Conservation (phyloP, 1,140 invertebrate genomes). For the Dinoponera quadriceps region DNA sequence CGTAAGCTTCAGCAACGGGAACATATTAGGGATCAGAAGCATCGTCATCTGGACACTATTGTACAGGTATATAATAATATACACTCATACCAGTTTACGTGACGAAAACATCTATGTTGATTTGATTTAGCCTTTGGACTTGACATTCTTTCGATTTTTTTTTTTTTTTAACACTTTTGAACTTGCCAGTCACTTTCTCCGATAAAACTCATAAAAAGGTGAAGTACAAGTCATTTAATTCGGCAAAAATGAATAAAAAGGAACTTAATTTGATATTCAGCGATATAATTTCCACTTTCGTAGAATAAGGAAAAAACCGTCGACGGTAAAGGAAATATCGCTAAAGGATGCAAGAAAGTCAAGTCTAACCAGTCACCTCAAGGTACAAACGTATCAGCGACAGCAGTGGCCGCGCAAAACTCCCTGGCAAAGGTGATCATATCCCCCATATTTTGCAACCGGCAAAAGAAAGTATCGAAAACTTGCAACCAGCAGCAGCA, state of each 20-base stretch:
- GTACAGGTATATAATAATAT: conserved; percentile 64
- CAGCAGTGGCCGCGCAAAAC: conserved; percentile 67
- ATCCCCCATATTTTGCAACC: conserved; percentile 64
- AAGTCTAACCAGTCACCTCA: conserved; percentile 80
- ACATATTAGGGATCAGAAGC: conserved; percentile 90
- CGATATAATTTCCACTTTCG: conserved; percentile 42
- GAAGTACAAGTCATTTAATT: conserved; percentile 3
- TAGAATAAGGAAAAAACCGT: conserved; percentile 80
- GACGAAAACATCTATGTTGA: neutral
- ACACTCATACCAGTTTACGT: neutral
- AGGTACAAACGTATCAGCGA: conserved; percentile 77
- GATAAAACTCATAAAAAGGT: neutral
- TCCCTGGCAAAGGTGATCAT: conserved; percentile 66
- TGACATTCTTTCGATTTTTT: neutral
- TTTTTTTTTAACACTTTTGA: neutral
- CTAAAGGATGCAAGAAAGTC: conserved; percentile 78
- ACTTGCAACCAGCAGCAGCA: conserved; percentile 66
- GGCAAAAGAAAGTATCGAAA: conserved; percentile 79
- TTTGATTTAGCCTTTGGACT: neutral
- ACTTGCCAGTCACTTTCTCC: neutral
- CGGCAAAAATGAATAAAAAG: neutral
- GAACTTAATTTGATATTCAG: conserved; percentile 62
- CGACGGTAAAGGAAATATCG: conserved; percentile 71
- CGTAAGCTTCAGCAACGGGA: conserved; percentile 90
- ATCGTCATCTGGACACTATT: conserved; percentile 74